phyloP scores from a whole-genome alignment of 2,888 invertebrate genomes.

The Parnassius mnemosyne region DNA sequence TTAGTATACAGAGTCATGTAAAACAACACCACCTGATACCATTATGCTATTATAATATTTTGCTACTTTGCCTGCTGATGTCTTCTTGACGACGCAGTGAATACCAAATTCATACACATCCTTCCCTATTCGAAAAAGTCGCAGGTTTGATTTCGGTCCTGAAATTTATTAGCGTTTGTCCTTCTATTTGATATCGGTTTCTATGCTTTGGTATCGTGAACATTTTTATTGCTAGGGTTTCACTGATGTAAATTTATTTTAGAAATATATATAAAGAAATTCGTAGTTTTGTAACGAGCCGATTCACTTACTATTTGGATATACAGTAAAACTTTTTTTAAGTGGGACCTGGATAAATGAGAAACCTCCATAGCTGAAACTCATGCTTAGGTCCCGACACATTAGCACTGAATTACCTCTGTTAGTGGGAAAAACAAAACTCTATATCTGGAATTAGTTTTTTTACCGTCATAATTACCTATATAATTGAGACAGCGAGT shows the following conservation, averaged over 20 bases:
- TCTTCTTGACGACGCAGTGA: slow-evolving; percentile 78
- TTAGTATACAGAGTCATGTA: slow-evolving; percentile 43
- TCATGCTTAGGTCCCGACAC: too few species aligned
- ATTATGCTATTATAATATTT: slow-evolving; percentile 80
- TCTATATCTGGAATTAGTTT: too few species aligned
- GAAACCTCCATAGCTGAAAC: too few species aligned
- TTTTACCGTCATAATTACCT: too few species aligned
- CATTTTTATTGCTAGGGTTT: slow-evolving; percentile 36
- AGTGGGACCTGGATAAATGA: too few species aligned
- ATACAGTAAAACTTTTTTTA: too few species aligned
- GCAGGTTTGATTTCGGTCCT: slow-evolving; percentile 37
- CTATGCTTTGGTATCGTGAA: slow-evolving; percentile 47
- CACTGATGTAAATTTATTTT: slow-evolving; percentile 1
- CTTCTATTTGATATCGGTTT: slow-evolving; percentile 54
- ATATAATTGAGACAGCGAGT: too few species aligned
- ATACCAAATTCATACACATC: slow-evolving; percentile 66
- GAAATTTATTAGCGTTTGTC: slow-evolving; percentile 68
- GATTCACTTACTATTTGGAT: too few species aligned
- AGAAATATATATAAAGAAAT: too few species aligned
- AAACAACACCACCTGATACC: slow-evolving; percentile 75
- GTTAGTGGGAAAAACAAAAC: too few species aligned
- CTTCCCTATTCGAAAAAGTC: slow-evolving; percentile 40
- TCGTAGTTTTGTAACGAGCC: too few species aligned
- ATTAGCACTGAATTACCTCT: too few species aligned
- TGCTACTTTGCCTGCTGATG: slow-evolving; percentile 72